Percentiles rank a stretch among this genome's conserved stretches.
Conservation (phyloP, 1,140 invertebrate genomes). For the Coboldia fuscipes region DNA sequence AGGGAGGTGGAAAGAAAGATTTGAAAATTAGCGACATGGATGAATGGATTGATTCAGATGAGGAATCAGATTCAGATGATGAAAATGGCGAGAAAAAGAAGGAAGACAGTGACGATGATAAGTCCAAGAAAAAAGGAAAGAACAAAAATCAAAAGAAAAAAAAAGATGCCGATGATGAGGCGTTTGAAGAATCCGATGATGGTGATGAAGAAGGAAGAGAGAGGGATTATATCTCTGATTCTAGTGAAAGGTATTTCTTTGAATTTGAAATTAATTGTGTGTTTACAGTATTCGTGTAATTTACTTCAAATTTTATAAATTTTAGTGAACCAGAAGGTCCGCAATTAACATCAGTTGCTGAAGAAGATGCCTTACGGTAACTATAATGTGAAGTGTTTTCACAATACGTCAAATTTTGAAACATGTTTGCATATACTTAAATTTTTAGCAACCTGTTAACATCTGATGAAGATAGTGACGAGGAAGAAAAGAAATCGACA, state of each 20-base stretch:
- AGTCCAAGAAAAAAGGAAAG: slow-evolving; percentile 34
- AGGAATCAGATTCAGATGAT: slow-evolving; percentile 36
- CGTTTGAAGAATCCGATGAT: slow-evolving; percentile 88
- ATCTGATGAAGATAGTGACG: slow-evolving; percentile 77
- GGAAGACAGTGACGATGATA: slow-evolving; percentile 38
- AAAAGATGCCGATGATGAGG: slow-evolving; percentile 61
- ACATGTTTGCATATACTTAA: neutral
- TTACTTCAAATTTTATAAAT: slow-evolving; percentile 3
- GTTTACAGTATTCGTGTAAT: neutral
- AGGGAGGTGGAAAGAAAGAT: slow-evolving; percentile 28
- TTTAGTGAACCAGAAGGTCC: slow-evolving; percentile 48
- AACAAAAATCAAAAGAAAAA: slow-evolving; percentile 54
- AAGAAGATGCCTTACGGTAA: slow-evolving; percentile 74
- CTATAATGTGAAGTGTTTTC: slow-evolving; percentile 9
- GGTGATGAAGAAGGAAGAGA: slow-evolving; percentile 89
- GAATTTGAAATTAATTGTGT: neutral
- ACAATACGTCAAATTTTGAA: neutral
- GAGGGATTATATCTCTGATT: slow-evolving; percentile 69
- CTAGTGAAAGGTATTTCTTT: slow-evolving; percentile 35
- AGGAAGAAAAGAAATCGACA: slow-evolving; percentile 45
- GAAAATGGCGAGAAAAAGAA: slow-evolving; percentile 41
- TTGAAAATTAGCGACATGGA: slow-evolving; percentile 86
- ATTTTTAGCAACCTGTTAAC: slow-evolving; percentile 67
- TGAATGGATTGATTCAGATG: slow-evolving; percentile 74
- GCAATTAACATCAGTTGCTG: slow-evolving; percentile 62